phyloP scores from a whole-genome alignment of 2,888 invertebrate species.

The Nemoura dubitans region DNA sequence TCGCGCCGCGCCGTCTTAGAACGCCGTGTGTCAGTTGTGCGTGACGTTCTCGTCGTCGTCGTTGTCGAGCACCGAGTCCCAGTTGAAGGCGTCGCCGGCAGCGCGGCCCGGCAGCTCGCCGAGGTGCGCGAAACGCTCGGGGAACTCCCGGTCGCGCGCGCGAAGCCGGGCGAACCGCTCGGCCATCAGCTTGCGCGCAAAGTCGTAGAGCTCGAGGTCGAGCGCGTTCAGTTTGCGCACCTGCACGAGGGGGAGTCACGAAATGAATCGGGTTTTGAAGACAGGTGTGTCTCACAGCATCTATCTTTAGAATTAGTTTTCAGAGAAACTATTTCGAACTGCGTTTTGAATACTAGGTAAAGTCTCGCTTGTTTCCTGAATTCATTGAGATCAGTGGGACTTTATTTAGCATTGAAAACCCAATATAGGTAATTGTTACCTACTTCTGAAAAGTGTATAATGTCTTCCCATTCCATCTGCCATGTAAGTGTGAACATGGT shows the following conservation, averaged over 20 bases:
- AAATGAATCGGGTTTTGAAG: too few relatives aligned
- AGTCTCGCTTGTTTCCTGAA: too few relatives aligned
- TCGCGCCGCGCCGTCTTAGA: background rate
- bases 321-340: too few relatives aligned
- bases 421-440: too few relatives aligned
- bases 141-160: slow-evolving; percentile 82
- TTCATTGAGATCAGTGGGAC: too few relatives aligned
- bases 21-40: slow-evolving; percentile 33
- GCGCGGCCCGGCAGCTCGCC: slow-evolving; percentile 77
- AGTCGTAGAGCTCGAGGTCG: slow-evolving; percentile 93
- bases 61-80: slow-evolving; percentile 61
- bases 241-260: background rate
- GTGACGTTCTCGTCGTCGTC: slow-evolving; percentile 47
- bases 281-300: too few relatives aligned
- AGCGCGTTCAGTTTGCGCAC: slow-evolving; percentile 81
- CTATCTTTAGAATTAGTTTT: too few relatives aligned
- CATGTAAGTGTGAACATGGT: too few relatives aligned
- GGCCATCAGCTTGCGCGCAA: slow-evolving; percentile 86
- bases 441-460: too few relatives aligned
- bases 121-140: slow-evolving; percentile 82
- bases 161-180: slow-evolving; percentile 82
- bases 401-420: too few relatives aligned
- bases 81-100: slow-evolving; percentile 84
- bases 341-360: too few relatives aligned
- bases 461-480: too few relatives aligned